Base-by-base conservation (phyloP, 2,888 invertebrate genomes). In the Polymixis lichenea region DNA sequence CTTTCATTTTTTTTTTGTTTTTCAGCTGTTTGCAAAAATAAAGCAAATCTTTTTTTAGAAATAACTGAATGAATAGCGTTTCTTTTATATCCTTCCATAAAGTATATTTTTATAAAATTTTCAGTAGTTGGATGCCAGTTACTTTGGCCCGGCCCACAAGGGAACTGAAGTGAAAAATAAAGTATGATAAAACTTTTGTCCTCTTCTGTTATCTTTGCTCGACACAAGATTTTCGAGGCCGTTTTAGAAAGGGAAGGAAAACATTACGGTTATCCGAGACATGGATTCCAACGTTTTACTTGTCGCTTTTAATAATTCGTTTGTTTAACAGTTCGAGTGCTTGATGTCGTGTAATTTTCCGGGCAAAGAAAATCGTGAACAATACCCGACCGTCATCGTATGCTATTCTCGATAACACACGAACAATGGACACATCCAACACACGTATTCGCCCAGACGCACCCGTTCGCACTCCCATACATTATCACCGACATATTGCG, bases 161-260 rank as follows among this genome's bases (percentile, higher is more conserved):
- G 75, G 83, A 78, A 78, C 73, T 85, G 68, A 74, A 83, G 73
- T 72, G 76, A 84, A 84, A 86, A 86, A 86, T 86, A 86, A 85
- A 81, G 84, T 64, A 84, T 86, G 84, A 85, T 81, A 86, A 86
- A 86, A 85, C 71, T 84, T 84, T 84, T 76, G 79, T 78, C 73
- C 72, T 75, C 68, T 72, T 81, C 72, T 72, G 74, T 84, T 86
- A 86, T 85, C 86, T 83, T 61, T 22, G 64, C 75, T 81, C 74
- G 74, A 85, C 84, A 86, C 84, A 81, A 83, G 77, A 81, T 85
- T 85, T 77, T 73, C 75, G 80, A 75, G 77, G 49, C 71, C 66
- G 51, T 81, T 80, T 75, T 67, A 78, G 58, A 68, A 51, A 78
- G 56, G 73, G 73, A 85, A 78, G 65, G 70, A 76, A 83, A 85